Evolutionary conservation across 2,113 vertebrate species (phyloP).

Genomic region (Heterotis niloticus): DNA sequence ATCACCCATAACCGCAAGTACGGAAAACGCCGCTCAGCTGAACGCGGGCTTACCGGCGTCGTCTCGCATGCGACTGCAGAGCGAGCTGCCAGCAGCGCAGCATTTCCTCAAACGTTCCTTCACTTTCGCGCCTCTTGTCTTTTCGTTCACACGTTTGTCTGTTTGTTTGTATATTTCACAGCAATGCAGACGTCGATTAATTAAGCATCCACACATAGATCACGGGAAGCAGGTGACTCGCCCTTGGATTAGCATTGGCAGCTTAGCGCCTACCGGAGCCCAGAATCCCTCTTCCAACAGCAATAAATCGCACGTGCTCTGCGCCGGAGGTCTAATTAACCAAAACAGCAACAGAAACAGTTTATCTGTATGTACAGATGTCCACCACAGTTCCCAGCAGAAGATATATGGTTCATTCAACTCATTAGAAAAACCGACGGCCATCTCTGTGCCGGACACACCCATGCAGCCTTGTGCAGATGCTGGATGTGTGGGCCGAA

Average conservation of each 20-base stretch:
- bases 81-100: neutral
- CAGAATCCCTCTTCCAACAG: slow-evolving; percentile 20
- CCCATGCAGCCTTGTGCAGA: neutral
- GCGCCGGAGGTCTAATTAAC: slow-evolving; percentile 41
- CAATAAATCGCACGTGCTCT: slow-evolving; percentile 33
- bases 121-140: neutral
- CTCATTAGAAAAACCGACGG: neutral
- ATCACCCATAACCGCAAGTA: slow-evolving; percentile 1
- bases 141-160: neutral
- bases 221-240: slow-evolving; percentile 28
- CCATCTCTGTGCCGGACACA: neutral
- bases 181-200: slow-evolving; percentile 24
- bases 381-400: slow-evolving; percentile 1
- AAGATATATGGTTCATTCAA: neutral
- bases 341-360: slow-evolving; percentile 37
- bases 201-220: neutral
- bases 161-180: slow-evolving; percentile 18
- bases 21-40: neutral
- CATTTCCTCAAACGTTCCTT: neutral
- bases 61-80: neutral
- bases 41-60: neutral
- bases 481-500: neutral
- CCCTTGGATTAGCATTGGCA: slow-evolving; percentile 18
- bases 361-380: slow-evolving; percentile 31
- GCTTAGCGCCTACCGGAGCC: neutral